Evolutionary conservation across 2,113 vertebrate species (phyloP), one percentile per base, ranked within the genome.

Genomic region (Centrocercus urophasianus): DNA sequence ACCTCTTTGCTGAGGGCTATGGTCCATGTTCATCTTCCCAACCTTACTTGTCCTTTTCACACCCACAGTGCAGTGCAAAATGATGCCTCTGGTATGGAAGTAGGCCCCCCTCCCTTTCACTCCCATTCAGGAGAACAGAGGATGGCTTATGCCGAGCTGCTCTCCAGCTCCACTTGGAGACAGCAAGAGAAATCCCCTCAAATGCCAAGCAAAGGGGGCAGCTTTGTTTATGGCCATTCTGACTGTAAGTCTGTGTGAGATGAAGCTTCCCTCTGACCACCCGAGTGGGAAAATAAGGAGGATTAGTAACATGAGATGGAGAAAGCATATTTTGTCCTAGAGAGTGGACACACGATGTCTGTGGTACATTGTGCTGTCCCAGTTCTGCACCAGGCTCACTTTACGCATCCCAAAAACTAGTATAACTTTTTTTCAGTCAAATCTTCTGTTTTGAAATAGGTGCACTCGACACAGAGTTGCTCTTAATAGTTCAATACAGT

Each of bases 191-290:
- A 83, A 43, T 52, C 34, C 18, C 67, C 28, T 71, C 1, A 0
- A n/a, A 28, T 38, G 32, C 5, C 0, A 2, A 1, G 8, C 19
- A 4, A 63, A 38, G 25, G 36, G 6, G 10, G 6, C 3, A 48
- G 7, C 50, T 91, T 79, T 72, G 28, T 13, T 87, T 28, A 65
- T 15, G 17, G 6, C 7, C 71, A 11, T 50, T 24, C 8, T 82
- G 66, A 34, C 42, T 75, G 38, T 12, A 78, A 25, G 22, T 60
- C 8, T 81, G 21, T 13, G 4, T 17, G 2, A 83, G 34, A 19
- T 80, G 36, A 79, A 22, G 0, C 60, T 82, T 87, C 19, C 30
- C 13, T 15, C 63, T 11, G 25, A 8, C 82, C 25, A 50, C 19
- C 13, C 67, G 38, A 16, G 74, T 71, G 30, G 9, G 32, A 76